phyloP scores from a whole-genome alignment of 2,888 invertebrate species.

The Rugalucina vietnamica region DNA sequence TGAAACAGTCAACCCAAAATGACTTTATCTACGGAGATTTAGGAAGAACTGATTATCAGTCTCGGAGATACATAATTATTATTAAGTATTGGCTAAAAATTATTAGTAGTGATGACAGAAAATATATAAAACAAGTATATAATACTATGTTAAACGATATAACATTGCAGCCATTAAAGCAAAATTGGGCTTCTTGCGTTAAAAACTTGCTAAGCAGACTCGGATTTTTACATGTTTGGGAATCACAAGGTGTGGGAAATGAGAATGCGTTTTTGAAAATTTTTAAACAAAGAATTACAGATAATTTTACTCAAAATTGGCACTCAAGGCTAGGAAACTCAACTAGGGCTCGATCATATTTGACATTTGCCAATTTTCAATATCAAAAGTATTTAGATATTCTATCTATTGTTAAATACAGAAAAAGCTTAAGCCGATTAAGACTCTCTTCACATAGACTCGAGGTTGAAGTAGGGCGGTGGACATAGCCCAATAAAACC shows the following conservation, averaged over 20 bases:
- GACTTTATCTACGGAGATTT: constrained; percentile 15
- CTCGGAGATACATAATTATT: not conserved
- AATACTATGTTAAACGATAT: not conserved
- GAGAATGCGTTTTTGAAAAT: no score
- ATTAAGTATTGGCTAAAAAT: constrained; percentile 11
- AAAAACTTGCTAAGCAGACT: not conserved
- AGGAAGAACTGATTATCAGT: constrained; percentile 5
- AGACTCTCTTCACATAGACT: not conserved
- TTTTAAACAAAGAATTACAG: not conserved
- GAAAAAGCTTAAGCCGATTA: not conserved
- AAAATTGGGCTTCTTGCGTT: not conserved
- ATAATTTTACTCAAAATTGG: not conserved
- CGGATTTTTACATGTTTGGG: not conserved
- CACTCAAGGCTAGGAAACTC: no score
- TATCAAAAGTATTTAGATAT: not conserved
- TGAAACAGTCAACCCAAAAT: constrained; percentile 9
- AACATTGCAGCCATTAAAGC: no score
- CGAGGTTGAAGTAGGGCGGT: not conserved
- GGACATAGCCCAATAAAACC: not conserved
- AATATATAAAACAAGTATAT: not conserved
- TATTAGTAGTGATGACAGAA: not conserved
- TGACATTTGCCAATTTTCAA: not conserved
- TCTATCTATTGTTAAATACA: not conserved
- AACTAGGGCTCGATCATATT: no score
- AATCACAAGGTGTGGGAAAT: not conserved